phyloP scores from a whole-genome alignment of 1,140 invertebrate species.

The Pemphigus obesinymphae region DNA sequence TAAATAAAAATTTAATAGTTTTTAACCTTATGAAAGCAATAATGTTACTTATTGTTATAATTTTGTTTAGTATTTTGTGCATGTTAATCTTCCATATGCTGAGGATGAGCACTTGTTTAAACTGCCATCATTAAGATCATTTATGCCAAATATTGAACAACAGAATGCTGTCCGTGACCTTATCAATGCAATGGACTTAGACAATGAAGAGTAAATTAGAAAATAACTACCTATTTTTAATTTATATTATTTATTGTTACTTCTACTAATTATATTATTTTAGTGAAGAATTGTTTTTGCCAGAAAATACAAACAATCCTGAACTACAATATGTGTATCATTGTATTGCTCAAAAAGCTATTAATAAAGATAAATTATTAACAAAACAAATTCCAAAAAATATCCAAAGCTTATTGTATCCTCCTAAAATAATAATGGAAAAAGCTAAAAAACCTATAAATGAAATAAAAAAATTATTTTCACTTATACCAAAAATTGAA shows the following conservation, averaged over 20 bases:
- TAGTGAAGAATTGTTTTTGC: background rate
- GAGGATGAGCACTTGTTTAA: background rate
- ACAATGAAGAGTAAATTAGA: background rate
- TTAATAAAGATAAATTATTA: background rate
- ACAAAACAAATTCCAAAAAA: background rate
- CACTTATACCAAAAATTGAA: background rate
- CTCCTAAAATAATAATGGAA: background rate
- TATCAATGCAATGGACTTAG: constrained; percentile 9
- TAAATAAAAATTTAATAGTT: no score
- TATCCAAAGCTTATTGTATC: background rate
- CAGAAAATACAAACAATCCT: constrained; percentile 7
- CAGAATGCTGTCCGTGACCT: background rate
- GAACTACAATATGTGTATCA: background rate
- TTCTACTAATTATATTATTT: background rate
- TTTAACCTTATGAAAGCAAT: no score
- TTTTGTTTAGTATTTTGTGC: constrained; percentile 13
- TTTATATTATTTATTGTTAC: background rate
- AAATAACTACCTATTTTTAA: background rate
- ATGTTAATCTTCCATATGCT: constrained; percentile 19
- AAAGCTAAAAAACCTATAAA: background rate
- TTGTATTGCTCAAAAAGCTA: constrained; percentile 20
- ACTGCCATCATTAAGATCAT: background rate
- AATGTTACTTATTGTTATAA: background rate
- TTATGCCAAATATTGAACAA: constrained; percentile 1
- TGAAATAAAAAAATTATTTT: background rate